These are phyloP conservation scores for Drosophila dives DNA, from an alignment of 2,888 invertebrate genomes.

Conservation along the genomic window DNA sequence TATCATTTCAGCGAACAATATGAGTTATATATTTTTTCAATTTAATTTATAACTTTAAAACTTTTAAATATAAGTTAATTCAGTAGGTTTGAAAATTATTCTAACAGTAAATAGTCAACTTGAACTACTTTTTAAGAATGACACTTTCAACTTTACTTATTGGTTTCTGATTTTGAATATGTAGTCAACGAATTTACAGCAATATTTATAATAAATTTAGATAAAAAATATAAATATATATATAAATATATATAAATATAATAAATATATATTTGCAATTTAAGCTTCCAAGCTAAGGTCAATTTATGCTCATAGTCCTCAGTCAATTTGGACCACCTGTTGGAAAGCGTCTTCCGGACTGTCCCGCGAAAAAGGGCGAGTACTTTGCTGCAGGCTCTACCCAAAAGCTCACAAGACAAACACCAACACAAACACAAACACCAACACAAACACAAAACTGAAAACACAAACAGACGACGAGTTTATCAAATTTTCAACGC, in stretches of 20 bases:
- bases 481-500: constrained; percentile 67
- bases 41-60: not conserved
- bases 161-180: not conserved
- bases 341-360: not conserved
- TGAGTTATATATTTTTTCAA: no score
- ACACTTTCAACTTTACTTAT: not conserved
- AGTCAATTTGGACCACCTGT: constrained; percentile 29
- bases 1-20: no score
- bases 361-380: not conserved
- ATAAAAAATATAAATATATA: no score
- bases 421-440: constrained; percentile 33
- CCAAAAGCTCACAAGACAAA: constrained; percentile 43
- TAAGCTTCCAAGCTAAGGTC: not conserved
- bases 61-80: not conserved
- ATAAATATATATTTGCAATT: not conserved
- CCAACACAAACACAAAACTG: not conserved
- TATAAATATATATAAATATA: no score
- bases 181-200: no score
- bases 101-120: not conserved
- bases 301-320: not conserved
- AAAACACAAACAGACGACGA: constrained; percentile 1
- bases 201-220: not conserved
- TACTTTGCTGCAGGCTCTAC: constrained; percentile 13
- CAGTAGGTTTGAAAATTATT: not conserved
- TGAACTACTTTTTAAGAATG: not conserved